Evolutionary conservation across 2,797 vertebrate genomes (phyloP), one percentile per base, ranked within the genome.

Genomic region (Pyrocephalus nanus): DNA sequence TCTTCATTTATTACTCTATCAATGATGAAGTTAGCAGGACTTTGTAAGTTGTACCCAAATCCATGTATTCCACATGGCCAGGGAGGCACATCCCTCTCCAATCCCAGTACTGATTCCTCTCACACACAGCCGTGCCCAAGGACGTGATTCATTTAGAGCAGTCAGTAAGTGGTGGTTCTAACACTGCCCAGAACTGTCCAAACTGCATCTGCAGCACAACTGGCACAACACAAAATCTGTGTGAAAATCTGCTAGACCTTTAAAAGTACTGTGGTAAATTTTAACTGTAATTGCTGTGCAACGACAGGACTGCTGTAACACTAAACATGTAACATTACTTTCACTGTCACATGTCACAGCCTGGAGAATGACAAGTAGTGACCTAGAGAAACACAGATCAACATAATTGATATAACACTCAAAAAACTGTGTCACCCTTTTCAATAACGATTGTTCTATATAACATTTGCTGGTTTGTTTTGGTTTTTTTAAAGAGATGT

Each of bases 401-500:
- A 90, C 77, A 27, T 42, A 83, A 81, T 1, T 75, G 12, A 36
- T 40, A 27, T 6, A 76, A 53, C 6, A 48, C 19, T 70, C 27
- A 16, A 61, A 43, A 69, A 70, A 42, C 2, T 9, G 36, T 8
- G 16, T 25, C 15, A 69, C 17, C 5, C 14, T 75, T 57, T 80
- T 34, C 50, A 86, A 0, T 51, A 48, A 51, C 3, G 21, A 36
- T 6, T 34, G 10, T 18, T 8, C 48, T 58, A 32, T 3, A 47
- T 1, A 67, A 36, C 10, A 81, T 47, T 83, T 90, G 27, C 16
- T 90, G 27, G n/a, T n/a, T n/a, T n/a, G n/a, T n/a, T n/a, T n/a
- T n/a, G n/a, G n/a, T 27, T 26, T 6, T 0, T 17, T 8, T 3
- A 15, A 54, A 32, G 17, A 55, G 5, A 48, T 1, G 21, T 12